Base-by-base conservation (phyloP, 2,888 invertebrate genomes). In the Hylaea fasciaria region DNA sequence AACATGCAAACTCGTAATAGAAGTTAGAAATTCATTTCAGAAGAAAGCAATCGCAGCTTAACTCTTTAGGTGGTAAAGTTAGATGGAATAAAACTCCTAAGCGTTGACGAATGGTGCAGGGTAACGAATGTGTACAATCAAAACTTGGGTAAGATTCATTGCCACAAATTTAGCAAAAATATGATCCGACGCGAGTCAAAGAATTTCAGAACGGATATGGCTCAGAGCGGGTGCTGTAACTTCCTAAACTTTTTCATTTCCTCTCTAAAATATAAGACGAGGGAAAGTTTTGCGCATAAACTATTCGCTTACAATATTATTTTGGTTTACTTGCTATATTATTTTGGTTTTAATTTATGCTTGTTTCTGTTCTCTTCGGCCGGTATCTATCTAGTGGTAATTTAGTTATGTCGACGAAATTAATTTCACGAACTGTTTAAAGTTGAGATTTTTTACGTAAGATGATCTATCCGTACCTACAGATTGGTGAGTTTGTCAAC, bases 51-150 rank as follows among this genome's bases (percentile, higher is more conserved):
- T 82, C 80, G 72, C 72, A 77, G 77, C 78, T 80, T 81, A 83
- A 81, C 85, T 81, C 83, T 81, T 84, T 80, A 78, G 77, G 82
- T 77, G 78, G 69, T 77, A 77, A 86, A 86, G 85, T 87, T 85
- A 80, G 81, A 80, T 78, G 79, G 72, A 82, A 77, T 77, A 76
- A 74, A 80, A 80, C 81, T 83, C 82, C 78, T 81, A 80, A 74
- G 52, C 80, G 82, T 78, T 87, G 87, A 87, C 85, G 85, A 84
- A 87, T 86, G 77, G 81, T 75, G 76, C 76, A 73, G 78, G 77
- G 84, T 88, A 85, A 89, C 87, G 84, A 87, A 90, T 89, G 87
- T 86, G 85, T 85, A 86, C 85, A 87, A 89, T 90, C 88, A 89
- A 87, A 90, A 90, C 87, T 89, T 90, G 77, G 83, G 74, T 82